Base-by-base conservation (phyloP, 2,888 invertebrate genomes). In the Drosophila paranaensis region DNA sequence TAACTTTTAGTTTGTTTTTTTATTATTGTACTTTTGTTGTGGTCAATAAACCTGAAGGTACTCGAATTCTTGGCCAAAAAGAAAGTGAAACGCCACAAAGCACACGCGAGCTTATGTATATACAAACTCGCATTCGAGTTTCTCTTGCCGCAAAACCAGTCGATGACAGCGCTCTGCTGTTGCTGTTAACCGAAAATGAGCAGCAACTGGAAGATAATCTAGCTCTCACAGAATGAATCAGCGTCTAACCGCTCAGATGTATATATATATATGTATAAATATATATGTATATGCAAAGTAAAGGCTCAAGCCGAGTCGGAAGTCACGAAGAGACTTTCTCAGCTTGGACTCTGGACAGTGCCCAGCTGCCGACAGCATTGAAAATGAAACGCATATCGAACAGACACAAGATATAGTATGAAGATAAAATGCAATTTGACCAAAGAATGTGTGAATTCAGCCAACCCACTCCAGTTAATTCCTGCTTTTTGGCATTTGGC, bases 61-160 rank as follows among this genome's bases (percentile, higher is more conserved):
- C 74, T 74, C 54, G 66, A 74, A 79, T 85, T 89, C 86, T 86
- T 80, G 79, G 70, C 82, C 80, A 74, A 85, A 86, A 88, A 89
- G 86, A 86, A 86, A 86, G 86, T 86, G 86, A 86, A 86, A 89
- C 69, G 74, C 69, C 60, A 39, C 60, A 57, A 64, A 43, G 37
- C 16, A 45, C 60, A 65, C 56, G 71, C 76, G 60, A 70, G 51
- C 45, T 16, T 60, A 40, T 45, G 40, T 35, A 42, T 48, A 64
- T 9, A 35, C 35, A 40, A 8, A 16, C 37, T 43, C 30, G 33
- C 61, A 57, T 46, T 58, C 35, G 60, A 76, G 85, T 89, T 85
- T 89, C 89, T 85, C 88, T 82, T 45, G 66, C 53, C 56, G 48
- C 66, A 89, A 50, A 88, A 89, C 89, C 88, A 74, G 89, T 81